These are phyloP conservation scores for Taphrorychus bicolor DNA, from an alignment of 2,888 invertebrate species.

Conservation along the genomic window DNA sequence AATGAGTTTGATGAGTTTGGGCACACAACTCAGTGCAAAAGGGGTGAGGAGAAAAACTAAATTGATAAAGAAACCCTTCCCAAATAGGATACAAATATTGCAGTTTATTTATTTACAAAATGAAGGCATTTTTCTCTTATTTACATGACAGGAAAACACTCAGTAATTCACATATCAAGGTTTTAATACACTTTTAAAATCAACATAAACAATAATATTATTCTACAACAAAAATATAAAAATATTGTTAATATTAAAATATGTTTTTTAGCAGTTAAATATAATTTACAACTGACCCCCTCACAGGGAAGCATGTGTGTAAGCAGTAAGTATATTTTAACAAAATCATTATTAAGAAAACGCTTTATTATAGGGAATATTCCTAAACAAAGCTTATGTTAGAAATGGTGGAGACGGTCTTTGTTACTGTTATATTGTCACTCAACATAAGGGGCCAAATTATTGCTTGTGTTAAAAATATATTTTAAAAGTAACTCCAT, in stretches of 20 bases:
- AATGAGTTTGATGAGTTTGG: no score
- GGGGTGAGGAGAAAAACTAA: no score
- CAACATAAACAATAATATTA: conserved; percentile 14
- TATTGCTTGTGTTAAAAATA: conserved; percentile 38
- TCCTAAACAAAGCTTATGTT: no score
- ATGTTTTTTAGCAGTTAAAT: conserved; percentile 5
- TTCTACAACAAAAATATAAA: conserved; percentile 16
- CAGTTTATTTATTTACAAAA: conserved; percentile 20
- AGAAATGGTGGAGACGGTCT: no score
- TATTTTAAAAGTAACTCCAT: conserved; percentile 21
- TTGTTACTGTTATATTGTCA: background rate
- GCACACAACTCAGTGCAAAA: no score
- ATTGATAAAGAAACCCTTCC: no score
- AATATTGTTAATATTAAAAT: conserved; percentile 17
- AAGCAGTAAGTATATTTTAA: background rate
- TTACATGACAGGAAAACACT: conserved; percentile 38
- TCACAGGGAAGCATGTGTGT: background rate
- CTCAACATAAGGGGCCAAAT: conserved; percentile 28
- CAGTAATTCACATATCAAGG: conserved; percentile 31
- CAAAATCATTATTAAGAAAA: background rate
- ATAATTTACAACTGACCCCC: conserved; percentile 6
- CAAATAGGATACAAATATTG: conserved; percentile 16
- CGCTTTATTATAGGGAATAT: no score
- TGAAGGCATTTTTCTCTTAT: conserved; percentile 29
- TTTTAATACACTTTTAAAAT: conserved; percentile 23